phyloP scores from a whole-genome alignment of 2,888 invertebrate species.

The Dioctria rufipes region DNA sequence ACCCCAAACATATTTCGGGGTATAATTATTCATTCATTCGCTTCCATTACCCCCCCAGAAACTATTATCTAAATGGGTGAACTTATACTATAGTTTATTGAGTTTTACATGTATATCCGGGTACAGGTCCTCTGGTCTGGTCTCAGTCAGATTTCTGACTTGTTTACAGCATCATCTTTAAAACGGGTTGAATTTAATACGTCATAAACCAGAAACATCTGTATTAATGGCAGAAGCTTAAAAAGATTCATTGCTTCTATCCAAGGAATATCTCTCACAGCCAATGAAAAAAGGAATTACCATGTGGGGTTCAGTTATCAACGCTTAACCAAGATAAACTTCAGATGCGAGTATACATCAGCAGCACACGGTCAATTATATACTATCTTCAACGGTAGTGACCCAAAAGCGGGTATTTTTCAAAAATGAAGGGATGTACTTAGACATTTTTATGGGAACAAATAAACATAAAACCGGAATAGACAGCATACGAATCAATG shows the following conservation, averaged over 20 bases:
- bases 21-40: too few relatives aligned
- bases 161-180: slow-evolving; percentile 23
- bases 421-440: slow-evolving; percentile 45
- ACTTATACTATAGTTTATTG: too few relatives aligned
- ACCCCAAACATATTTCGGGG: too few relatives aligned
- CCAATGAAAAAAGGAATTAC: slow-evolving; percentile 12
- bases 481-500: slow-evolving; percentile 8
- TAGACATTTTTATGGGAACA: slow-evolving; percentile 46
- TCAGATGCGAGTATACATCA: background rate
- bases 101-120: too few relatives aligned
- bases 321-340: slow-evolving; percentile 43
- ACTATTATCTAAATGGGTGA: too few relatives aligned
- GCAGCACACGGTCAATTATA: slow-evolving; percentile 27
- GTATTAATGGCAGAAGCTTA: slow-evolving; percentile 36
- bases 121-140: too few relatives aligned
- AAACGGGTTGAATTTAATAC: slow-evolving; percentile 46
- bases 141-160: slow-evolving; percentile 14
- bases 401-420: slow-evolving; percentile 36
- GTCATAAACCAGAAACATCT: slow-evolving; percentile 40
- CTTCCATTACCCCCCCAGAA: too few relatives aligned
- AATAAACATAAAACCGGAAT: slow-evolving; percentile 19
- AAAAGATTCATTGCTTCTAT: slow-evolving; percentile 31
- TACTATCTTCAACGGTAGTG: slow-evolving; percentile 32
- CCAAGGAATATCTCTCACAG: slow-evolving; percentile 17
- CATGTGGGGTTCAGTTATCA: slow-evolving; percentile 31